Evolutionary conservation across 2,888 invertebrate species (phyloP).

Genomic region (Stegophylla sp.): DNA sequence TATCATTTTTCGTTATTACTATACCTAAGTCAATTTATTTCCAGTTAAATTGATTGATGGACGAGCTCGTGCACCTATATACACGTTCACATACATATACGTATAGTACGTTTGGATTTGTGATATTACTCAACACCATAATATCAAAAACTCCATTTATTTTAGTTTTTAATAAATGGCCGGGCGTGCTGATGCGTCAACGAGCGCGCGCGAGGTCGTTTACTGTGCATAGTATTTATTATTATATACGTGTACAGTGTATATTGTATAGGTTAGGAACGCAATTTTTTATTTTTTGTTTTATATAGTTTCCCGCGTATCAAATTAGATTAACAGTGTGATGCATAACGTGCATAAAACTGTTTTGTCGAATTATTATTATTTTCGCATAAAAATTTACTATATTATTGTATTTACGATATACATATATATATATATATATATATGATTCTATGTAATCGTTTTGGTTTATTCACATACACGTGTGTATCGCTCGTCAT

Average conservation of each 20-base stretch:
- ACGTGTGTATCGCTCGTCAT: too few species aligned
- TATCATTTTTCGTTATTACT: slow-evolving; percentile 36
- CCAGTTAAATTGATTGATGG: slow-evolving; percentile 34
- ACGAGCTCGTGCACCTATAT: background rate
- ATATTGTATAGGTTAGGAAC: background rate
- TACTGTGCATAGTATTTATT: background rate
- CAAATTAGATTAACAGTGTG: slow-evolving; percentile 16
- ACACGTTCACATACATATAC: too few species aligned
- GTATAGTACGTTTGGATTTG: slow-evolving; percentile 4
- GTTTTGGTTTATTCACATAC: too few species aligned
- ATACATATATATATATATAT: background rate
- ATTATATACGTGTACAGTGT: background rate
- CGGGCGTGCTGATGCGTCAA: slow-evolving; percentile 35
- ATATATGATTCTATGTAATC: too few species aligned
- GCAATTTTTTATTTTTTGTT: too few species aligned
- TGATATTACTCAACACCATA: background rate
- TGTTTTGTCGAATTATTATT: slow-evolving; percentile 24
- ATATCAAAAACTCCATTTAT: slow-evolving; percentile 24
- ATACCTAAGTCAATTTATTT: slow-evolving; percentile 1
- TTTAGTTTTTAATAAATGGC: slow-evolving; percentile 42
- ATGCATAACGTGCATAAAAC: slow-evolving; percentile 25
- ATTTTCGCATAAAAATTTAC: slow-evolving; percentile 14
- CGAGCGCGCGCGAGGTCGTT: slow-evolving; percentile 21
- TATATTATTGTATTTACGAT: background rate
- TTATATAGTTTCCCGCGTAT: background rate